phyloP scores from a whole-genome alignment of 2,797 vertebrate genomes.

The Labroides dimidiatus region DNA sequence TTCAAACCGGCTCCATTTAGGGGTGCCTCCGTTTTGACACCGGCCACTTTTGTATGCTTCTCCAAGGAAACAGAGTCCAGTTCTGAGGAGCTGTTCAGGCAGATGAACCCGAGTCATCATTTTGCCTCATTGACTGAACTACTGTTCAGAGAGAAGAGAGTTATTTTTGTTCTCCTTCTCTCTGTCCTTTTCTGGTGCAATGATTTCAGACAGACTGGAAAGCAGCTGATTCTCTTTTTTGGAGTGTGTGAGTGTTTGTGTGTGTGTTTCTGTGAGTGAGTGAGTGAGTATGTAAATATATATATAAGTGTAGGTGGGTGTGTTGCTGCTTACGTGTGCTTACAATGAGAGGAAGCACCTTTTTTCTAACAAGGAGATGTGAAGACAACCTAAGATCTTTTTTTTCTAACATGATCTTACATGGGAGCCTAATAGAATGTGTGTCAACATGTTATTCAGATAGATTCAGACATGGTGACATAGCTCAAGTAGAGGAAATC shows the following conservation, averaged over 20 bases:
- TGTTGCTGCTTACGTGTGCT: conserved; percentile 62
- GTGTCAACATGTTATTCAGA: conserved; percentile 55
- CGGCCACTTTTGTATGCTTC: conserved; percentile 40
- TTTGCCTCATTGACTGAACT: conserved; percentile 75
- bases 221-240: conserved; percentile 58
- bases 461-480: conserved; percentile 53
- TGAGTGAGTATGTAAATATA: conserved; percentile 13
- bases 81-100: conserved; percentile 49
- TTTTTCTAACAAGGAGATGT: conserved; percentile 73
- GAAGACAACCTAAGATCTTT: conserved; percentile 77
- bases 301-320: conserved; percentile 39
- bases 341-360: conserved; percentile 62
- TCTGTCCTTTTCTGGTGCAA: conserved; percentile 68
- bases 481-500: conserved; percentile 46
- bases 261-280: conserved; percentile 8
- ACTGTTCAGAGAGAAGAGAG: conserved; percentile 66
- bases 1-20: conserved; percentile 54
- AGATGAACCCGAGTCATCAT: conserved; percentile 56
- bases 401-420: conserved; percentile 68
- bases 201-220: conserved; percentile 76
- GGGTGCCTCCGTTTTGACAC: conserved; percentile 48
- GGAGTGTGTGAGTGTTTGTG: conserved; percentile 4
- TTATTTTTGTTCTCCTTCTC: conserved; percentile 66
- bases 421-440: conserved; percentile 64
- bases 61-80: conserved; percentile 47